A percentile compares a stretch with the other conserved stretches of the same genome.
Conservation (phyloP, 2,888 invertebrate genomes). For the Cheilosia grossa region DNA sequence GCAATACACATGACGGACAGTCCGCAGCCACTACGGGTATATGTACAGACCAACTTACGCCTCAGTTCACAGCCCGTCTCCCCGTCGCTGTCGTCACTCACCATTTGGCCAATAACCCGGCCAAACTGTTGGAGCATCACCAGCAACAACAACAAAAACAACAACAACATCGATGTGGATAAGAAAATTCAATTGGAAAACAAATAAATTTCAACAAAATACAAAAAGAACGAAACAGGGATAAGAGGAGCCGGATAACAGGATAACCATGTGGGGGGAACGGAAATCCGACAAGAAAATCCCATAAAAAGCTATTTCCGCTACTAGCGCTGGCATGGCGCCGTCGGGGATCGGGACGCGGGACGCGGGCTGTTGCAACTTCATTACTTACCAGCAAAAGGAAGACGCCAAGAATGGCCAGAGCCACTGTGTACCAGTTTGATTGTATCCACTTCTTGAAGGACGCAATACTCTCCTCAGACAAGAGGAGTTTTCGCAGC, state of each 20-base stretch:
- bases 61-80: slow-evolving; percentile 25
- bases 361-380: slow-evolving; percentile 21
- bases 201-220: slow-evolving; percentile 59
- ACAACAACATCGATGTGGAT: slow-evolving; percentile 34
- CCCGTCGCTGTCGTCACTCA: slow-evolving; percentile 21
- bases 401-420: slow-evolving; percentile 89
- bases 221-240: slow-evolving; percentile 37
- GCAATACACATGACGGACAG: slow-evolving; percentile 65
- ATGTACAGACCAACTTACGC: slow-evolving; percentile 55
- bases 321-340: background rate
- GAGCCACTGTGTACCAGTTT: slow-evolving; percentile 95
- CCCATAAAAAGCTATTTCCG: slow-evolving; percentile 69
- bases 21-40: background rate
- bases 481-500: slow-evolving; percentile 91
- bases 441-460: slow-evolving; percentile 93
- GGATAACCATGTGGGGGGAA: slow-evolving; percentile 66
- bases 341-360: background rate
- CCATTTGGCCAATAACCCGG: slow-evolving; percentile 56
- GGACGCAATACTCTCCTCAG: slow-evolving; percentile 94
- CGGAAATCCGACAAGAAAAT: slow-evolving; percentile 74
- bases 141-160: slow-evolving; percentile 27
- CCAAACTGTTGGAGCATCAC: slow-evolving; percentile 41
- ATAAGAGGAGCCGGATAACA: slow-evolving; percentile 57
- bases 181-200: slow-evolving; percentile 73
- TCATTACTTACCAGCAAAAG: slow-evolving; percentile 90